Evolutionary conservation across 1,140 invertebrate genomes (phyloP), one percentile per base, ranked within the genome.

Genomic region (Ostrea denselamellosa): DNA sequence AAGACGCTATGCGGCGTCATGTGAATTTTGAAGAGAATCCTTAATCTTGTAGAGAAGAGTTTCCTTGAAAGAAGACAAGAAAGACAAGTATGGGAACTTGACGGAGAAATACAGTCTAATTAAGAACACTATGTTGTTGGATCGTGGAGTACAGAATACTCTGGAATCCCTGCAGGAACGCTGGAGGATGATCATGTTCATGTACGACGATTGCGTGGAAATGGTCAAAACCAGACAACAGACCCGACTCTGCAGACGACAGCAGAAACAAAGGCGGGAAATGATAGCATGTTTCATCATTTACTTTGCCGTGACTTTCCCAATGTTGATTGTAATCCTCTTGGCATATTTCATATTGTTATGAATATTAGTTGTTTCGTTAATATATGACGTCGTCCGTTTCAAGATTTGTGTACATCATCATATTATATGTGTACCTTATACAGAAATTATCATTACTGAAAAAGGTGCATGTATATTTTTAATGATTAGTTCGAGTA

Each of bases 161-260:
- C 82, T 92, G 19, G 92, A 93, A 53, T 89, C 90, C 25, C 87
- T 93, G 71, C 88, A 90, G 83, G 92, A 93, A 85, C 89, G 91
- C 85, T 93, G 91, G 90, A 83, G 89, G 22, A 93, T 93, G 92
- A 88, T 93, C 8, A 92, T 91, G 90, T 92, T 90, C 77, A 93
- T 93, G 92, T 91, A 91, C 58, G 90, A 92, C 5, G 92, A 93
- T 54, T 93, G 92, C 85, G 87, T 91, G 86, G 89, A 90, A 28
- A 62, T 91, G 44, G 65, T 90, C 14, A 85, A 89, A 44, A 25
- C n/a, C 8, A 86, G 81, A 83, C 12, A 19, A 34, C 44, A 86
- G 83, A 54, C 83, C 9, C 58, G 0, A 12, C 25, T 14, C 28
- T 17, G 51, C 28, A 52, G 25, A n/a, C 83, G 77, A 54, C 81